Evolutionary conservation across 1,140 invertebrate genomes (phyloP).

Genomic region (Drosophila bocqueti): DNA sequence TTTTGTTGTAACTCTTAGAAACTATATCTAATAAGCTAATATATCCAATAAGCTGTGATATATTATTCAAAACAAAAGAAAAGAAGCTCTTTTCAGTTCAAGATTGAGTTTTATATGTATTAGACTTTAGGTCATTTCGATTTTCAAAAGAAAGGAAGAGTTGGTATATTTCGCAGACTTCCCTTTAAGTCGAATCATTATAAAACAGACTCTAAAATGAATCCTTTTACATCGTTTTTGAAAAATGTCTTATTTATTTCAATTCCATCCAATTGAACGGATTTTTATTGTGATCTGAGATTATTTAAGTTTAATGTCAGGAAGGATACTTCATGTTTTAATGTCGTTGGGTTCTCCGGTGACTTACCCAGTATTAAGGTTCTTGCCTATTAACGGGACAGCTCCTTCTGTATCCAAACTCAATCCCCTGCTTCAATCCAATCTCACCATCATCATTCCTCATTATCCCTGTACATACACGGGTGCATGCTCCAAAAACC

Average conservation of each 20-base stretch:
- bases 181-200: neutral
- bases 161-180: neutral
- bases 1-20: neutral
- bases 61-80: neutral
- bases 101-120: too few relatives aligned
- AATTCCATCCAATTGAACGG: neutral
- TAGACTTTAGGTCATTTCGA: neutral
- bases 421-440: constrained; percentile 10
- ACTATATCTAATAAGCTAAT: too few relatives aligned
- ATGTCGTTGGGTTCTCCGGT: too few relatives aligned
- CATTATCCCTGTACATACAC: constrained; percentile 20
- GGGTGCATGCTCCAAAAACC: constrained; percentile 20
- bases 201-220: neutral
- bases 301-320: too few relatives aligned
- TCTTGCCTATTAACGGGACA: neutral
- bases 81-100: neutral
- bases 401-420: constrained; percentile 7
- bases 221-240: neutral
- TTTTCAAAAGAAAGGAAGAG: neutral
- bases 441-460: constrained; percentile 9
- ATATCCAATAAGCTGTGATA: neutral
- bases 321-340: too few relatives aligned
- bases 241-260: neutral
- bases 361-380: too few relatives aligned
- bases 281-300: too few relatives aligned